phyloP scores from a whole-genome alignment of 1,140 invertebrate genomes.

The Metopolophium dirhodum region DNA sequence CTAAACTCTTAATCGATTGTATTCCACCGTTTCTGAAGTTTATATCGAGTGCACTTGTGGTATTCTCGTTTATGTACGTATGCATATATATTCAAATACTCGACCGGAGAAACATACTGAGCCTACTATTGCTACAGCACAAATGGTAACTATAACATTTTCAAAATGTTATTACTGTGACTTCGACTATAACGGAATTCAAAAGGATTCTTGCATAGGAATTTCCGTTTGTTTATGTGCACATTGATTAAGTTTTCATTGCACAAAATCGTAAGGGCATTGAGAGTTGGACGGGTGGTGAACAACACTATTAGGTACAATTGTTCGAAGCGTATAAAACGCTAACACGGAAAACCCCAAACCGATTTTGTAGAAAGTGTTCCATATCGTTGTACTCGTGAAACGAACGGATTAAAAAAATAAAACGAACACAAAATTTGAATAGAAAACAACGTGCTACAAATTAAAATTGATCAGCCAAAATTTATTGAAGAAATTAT shows the following conservation, averaged over 20 bases:
- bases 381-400: not conserved
- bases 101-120: not conserved
- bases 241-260: constrained; percentile 23
- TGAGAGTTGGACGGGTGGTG: not conserved
- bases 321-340: not conserved
- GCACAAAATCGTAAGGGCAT: not conserved
- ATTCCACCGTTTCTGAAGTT: not conserved
- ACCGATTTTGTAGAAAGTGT: not conserved
- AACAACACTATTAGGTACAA: not conserved
- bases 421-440: not conserved
- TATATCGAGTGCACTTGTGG: constrained; percentile 12
- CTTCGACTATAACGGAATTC: not conserved
- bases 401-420: not conserved
- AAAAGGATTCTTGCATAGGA: not conserved
- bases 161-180: constrained; percentile 7
- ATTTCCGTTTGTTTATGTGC: not conserved
- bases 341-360: not conserved
- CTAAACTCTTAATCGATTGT: constrained; percentile 11
- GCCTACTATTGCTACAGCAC: not conserved
- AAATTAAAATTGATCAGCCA: not conserved
- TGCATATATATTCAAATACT: not conserved
- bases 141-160: not conserved
- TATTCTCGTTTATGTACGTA: not conserved
- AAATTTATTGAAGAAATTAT: not conserved
- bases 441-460: not conserved